These are phyloP conservation scores for Sebastes oblongus DNA, from an alignment of 2,797 vertebrate genomes.

Conservation along the genomic window DNA sequence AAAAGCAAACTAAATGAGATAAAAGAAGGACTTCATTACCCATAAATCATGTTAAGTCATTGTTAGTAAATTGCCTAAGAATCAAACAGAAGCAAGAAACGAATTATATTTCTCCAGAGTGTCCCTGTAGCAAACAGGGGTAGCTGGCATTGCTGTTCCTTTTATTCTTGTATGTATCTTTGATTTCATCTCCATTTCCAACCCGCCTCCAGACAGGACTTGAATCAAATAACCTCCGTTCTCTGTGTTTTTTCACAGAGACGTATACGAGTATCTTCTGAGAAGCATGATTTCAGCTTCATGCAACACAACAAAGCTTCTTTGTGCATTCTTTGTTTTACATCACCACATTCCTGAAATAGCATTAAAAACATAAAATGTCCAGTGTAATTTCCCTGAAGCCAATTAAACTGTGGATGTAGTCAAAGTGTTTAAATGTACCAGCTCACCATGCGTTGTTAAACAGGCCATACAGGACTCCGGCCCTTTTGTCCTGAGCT, in stretches of 20 bases:
- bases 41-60: background rate
- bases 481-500: conserved; percentile 73
- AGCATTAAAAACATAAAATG: background rate
- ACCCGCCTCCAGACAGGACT: background rate
- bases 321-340: background rate
- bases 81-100: background rate
- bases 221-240: background rate
- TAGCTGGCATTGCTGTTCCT: background rate
- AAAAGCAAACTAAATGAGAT: background rate
- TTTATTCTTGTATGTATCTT: background rate
- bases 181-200: background rate
- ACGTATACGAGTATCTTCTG: background rate
- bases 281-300: background rate
- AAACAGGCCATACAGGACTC: conserved; percentile 85
- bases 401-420: background rate
- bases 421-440: background rate
- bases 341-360: background rate
- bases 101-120: background rate
- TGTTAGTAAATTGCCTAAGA: background rate
- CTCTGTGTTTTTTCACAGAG: background rate
- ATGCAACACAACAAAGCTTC: background rate
- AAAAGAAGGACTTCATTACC: background rate
- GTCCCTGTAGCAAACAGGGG: background rate
- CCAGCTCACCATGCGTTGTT: conserved; percentile 84
- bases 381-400: background rate